Conservation (phyloP, 2,113 vertebrate species). For the Dicrurus megarhynchus region DNA sequence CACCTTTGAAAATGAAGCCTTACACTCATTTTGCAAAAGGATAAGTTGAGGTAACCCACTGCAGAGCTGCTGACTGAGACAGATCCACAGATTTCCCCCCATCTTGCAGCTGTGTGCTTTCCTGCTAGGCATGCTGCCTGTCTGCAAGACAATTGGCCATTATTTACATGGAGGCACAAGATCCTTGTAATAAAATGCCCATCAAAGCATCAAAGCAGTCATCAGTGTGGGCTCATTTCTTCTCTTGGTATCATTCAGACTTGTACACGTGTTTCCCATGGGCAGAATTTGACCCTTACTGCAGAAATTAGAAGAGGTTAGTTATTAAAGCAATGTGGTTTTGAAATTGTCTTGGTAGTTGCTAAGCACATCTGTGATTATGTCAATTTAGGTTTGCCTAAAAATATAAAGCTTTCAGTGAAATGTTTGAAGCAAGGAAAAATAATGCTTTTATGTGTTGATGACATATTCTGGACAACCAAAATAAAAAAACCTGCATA, state of each 20-base stretch:
- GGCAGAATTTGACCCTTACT: not conserved
- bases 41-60: not conserved
- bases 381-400: constrained; percentile 21
- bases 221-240: not conserved
- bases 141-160: not conserved
- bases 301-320: constrained; percentile 19
- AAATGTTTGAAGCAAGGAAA: not conserved
- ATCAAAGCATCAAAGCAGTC: not conserved
- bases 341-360: constrained; percentile 22
- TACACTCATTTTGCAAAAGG: not conserved
- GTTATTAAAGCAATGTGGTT: not conserved
- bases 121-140: not conserved
- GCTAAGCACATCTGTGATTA: constrained; percentile 32
- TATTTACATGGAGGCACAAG: constrained; percentile 10
- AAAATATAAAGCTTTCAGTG: not conserved
- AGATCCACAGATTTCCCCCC: not conserved
- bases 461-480: not conserved
- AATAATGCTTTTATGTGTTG: not conserved
- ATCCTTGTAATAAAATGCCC: not conserved
- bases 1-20: not conserved
- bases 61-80: not conserved
- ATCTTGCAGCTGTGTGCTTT: not conserved
- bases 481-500: not conserved
- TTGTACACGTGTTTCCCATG: not conserved
- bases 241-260: not conserved